Evolutionary conservation across 2,113 vertebrate species (phyloP).

Genomic region (Myanophis thanlyinensis): DNA sequence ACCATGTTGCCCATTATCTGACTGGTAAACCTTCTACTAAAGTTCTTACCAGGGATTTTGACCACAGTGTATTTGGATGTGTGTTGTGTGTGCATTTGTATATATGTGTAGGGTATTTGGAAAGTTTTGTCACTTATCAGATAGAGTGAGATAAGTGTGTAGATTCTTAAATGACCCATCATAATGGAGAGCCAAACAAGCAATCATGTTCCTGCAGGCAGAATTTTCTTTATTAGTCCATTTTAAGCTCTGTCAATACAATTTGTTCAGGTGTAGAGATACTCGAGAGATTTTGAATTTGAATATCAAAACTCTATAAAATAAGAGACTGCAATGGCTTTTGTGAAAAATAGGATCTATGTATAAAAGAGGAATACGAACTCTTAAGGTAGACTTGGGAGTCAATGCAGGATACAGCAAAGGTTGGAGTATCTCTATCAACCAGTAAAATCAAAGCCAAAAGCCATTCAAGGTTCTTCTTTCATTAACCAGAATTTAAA

Average conservation of each 20-base stretch:
- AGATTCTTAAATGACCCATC: constrained; percentile 53
- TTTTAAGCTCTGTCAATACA: constrained; percentile 24
- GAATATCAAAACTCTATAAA: not conserved
- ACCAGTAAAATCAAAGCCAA: not conserved
- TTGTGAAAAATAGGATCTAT: not conserved
- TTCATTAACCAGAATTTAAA: not conserved
- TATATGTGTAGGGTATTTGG: constrained; percentile 39
- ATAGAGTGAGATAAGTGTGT: constrained; percentile 58
- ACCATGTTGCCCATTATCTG: constrained; percentile 45
- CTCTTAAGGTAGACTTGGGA: not conserved
- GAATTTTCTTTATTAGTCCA: constrained; percentile 27
- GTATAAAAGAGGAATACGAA: not conserved
- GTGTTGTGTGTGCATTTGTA: not conserved
- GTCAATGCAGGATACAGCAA: not conserved
- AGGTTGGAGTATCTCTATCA: not conserved
- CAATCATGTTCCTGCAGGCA: constrained; percentile 16
- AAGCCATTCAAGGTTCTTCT: not conserved
- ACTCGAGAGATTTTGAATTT: constrained; percentile 17
- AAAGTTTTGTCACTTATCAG: constrained; percentile 43
- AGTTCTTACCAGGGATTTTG: constrained; percentile 46
- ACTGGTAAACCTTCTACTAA: constrained; percentile 42
- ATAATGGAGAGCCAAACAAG: constrained; percentile 34
- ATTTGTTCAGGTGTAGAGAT: not conserved
- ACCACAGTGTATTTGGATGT: not conserved
- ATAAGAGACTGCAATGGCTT: not conserved